Evolutionary conservation across 2,797 vertebrate genomes (phyloP), one percentile per base, ranked within the genome.

Genomic region (Paguma larvata): DNA sequence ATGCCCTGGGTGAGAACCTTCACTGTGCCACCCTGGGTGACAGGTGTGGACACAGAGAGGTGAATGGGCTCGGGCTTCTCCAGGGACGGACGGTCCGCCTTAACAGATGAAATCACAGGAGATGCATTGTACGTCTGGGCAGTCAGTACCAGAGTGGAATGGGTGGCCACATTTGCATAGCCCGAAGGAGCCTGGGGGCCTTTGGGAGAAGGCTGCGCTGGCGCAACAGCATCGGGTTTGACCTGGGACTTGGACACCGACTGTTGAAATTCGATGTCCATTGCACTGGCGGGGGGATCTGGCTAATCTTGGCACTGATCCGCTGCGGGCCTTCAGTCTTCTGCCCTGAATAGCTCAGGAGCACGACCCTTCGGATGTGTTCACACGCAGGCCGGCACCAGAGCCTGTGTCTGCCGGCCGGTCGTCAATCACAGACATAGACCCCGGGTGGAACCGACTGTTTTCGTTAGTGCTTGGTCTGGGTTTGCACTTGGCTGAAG

Each of bases 241-340:
- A 99, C 99, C 97, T 99, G 99, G 72, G 99, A 99, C 99, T 99
- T 99, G 80, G 99, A 99, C 27, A 99, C 99, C 1, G 99, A 99
- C 96, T 99, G 99, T 87, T 99, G 99, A 97, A 99, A 99, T 86
- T 99, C 99, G 0, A 99, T 99, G 98, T 99, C 99, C 44, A 99
- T 99, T 0, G 99, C 99, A 5, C 99, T 99, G 27, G 99, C 1
- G 99, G 99, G 48, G 99, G 99, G 94, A 99, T 99, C 98, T 99
- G 99, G 98, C 99, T 99, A 91, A 99, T 99, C 99, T 99, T 99
- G 88, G 99, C 99, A 93, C 99, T 99, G 98, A 99, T 99, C 27
- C 99, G 98, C 96, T 99, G 99, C 2, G 99, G 99, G 51, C 99
- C 99, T 98, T 99, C 99, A 0, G 99, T 99, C 98, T 99, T 99